A percentile compares a stretch with the other conserved stretches of the same genome.
These are phyloP conservation scores for Wasmannia auropunctata DNA, from an alignment of 1,140 invertebrate species.

Conservation along the genomic window DNA sequence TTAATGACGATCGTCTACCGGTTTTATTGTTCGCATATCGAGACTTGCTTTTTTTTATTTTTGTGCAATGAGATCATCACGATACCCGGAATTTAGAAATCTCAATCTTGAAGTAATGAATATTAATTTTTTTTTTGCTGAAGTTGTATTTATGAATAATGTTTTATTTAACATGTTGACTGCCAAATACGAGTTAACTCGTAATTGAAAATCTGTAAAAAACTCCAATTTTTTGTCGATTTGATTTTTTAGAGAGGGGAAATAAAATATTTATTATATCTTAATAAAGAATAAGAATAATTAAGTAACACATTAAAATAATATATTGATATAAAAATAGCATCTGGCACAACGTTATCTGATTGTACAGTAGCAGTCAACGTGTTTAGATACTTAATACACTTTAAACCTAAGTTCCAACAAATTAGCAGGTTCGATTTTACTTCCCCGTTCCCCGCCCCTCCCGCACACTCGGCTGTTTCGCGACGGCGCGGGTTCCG, in stretches of 20 bases:
- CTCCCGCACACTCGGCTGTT: background rate
- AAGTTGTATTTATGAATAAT: background rate
- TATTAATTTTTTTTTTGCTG: background rate
- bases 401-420: background rate
- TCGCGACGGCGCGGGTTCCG: conserved; percentile 31
- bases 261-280: no score
- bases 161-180: background rate
- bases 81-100: background rate
- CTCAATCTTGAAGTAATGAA: background rate
- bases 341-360: no score
- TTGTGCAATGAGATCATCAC: background rate
- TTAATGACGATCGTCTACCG: no score
- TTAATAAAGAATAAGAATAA: no score
- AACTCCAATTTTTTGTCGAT: no score
- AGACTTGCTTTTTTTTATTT: background rate
- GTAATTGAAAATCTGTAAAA: no score
- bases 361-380: no score
- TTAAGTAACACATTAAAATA: no score
- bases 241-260: no score
- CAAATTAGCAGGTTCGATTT: conserved; percentile 26
- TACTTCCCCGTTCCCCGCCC: background rate
- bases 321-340: no score
- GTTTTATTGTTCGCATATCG: background rate
- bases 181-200: no score
- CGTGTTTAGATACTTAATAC: no score